Base-by-base conservation (phyloP, 2,113 vertebrate genomes). In the Oxyruncus cristatus region DNA sequence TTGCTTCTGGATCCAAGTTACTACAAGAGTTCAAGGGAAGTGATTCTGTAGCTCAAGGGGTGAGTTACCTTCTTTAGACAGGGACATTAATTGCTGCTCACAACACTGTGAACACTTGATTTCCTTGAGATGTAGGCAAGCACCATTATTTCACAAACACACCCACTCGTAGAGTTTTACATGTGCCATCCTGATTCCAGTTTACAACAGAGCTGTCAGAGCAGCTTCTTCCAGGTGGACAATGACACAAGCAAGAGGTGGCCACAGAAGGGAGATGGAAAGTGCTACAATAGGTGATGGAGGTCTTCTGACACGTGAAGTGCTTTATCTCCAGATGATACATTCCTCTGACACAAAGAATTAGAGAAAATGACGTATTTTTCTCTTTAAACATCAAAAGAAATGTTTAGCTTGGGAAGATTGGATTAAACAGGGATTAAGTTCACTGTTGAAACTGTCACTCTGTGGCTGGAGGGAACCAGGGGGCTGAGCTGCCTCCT, bases 401-500 rank as follows among this genome's bases (percentile, higher is more conserved):
- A 74, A 89, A 95, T 89, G 76, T 75, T 96, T 83, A 82, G n/a
- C 50, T 93, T 81, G 55, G 58, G 75, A 92, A 76, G 75, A 92
- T 6, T 66, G 88, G 95, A 88, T 97, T 97, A 95, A 95, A 56
- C 6, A 30, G 30, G 88, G 86, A 93, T 95, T 96, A 93, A 75
- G 32, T 84, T 97, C 73, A 28, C 62, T 82, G 66, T 15, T 95
- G 85, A 93, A 97, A 56, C 68, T 85, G 86, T 90, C 93, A 74
- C 42, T 81, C 37, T 7, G 1, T 5, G 10, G 55, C 88, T 97
- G 77, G 79, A 93, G 81, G 90, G 75, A 91, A 76, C 12, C 2
- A 5, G 61, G 27, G 33, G 53, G 28, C 44, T 53, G 76, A 95
- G 88, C 53, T 5, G 6, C 8, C 32, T 77, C 71, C 28, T 78